Conservation (phyloP, 2,888 invertebrate genomes). For the Embidobia sp. region DNA sequence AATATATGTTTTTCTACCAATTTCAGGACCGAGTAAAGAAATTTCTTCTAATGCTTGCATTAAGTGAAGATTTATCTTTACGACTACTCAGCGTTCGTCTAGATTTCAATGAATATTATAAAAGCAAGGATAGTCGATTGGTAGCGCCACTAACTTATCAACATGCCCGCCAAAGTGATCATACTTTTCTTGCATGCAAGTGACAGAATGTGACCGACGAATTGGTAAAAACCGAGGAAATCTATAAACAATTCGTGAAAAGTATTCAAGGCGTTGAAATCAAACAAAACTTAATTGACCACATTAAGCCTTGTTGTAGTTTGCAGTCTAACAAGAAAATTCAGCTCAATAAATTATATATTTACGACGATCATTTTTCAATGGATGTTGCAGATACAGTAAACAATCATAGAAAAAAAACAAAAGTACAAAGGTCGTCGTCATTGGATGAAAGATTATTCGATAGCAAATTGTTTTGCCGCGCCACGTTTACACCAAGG, state of each 20-base stretch:
- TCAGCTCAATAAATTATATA: slow-evolving; percentile 5
- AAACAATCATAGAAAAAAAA: background rate
- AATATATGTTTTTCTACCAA: background rate
- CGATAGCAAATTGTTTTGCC: slow-evolving; percentile 12
- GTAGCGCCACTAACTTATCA: slow-evolving; percentile 83
- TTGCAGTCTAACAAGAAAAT: background rate
- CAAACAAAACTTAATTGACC: background rate
- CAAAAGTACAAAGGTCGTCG: background rate
- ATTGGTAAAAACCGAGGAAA: background rate
- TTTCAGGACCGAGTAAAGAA: slow-evolving; percentile 91
- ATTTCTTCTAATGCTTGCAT: slow-evolving; percentile 91
- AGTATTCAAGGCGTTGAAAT: too few species aligned
- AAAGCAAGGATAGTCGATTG: slow-evolving; percentile 89
- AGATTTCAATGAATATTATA: slow-evolving; percentile 98
- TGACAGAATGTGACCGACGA: slow-evolving; percentile 2
- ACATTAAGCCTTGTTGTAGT: slow-evolving; percentile 1
- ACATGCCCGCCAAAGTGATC: slow-evolving; percentile 78
- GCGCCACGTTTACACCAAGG: slow-evolving; percentile 3
- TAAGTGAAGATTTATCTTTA: slow-evolving; percentile 92
- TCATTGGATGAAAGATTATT: background rate
- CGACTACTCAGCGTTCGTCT: slow-evolving; percentile 95
- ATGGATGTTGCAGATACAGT: background rate
- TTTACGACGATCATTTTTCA: slow-evolving; percentile 27
- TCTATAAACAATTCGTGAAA: too few species aligned
- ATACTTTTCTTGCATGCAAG: slow-evolving; percentile 70